Base-by-base conservation (phyloP, 2,797 vertebrate species). In the Lacerta bilineata region DNA sequence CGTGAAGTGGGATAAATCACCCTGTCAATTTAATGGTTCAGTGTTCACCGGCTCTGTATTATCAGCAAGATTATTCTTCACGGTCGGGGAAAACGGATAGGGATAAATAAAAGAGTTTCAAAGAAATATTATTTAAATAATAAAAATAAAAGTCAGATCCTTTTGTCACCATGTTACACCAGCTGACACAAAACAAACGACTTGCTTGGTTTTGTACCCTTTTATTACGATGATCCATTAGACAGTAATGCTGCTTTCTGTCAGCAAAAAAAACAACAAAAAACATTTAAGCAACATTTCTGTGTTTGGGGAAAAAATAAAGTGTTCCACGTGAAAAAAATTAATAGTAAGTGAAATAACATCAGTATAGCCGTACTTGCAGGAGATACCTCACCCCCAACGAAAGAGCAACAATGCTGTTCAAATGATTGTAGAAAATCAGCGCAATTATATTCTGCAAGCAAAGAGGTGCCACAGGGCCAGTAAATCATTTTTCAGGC, bases 1-100 rank as follows among this genome's bases (percentile, higher is more conserved):
- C 50, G 75, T 94, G 95, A 95, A 97, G 95, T 93, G 93, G 95
- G 90, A 97, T 97, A 96, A 95, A 97, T 97, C 95, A 96, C 94
- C 87, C 90, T 96, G 95, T 95, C 96, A 90, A 85, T 94, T 95
- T 95, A 95, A 95, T 89, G 89, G 92, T 82, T 92, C 88, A 39
- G 89, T 3, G 0, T 94, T 95, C 93, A 89, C 90, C 90, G 94
- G 87, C 85, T 95, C 92, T 94, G 80, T 96, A 91, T 96, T 93
- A 95, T 93, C 92, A 91, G 89, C 87, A 90, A 96, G 93, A 97
- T 96, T 95, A 96, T 94, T 95, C 92, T 92, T 85, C 86, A 82
- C 71, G 77, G 95, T 95, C 90, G 93, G 89, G 89, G 74, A 94
- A 95, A 96, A 94, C 89, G 89, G 90, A 90, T 93, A 94, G 95